A percentile compares a stretch with the other conserved stretches of the same genome.
Evolutionary conservation across 37 sponge, comb jelly and placozoan species (phyloP).

Genomic region (Cliona cf. orientalis): DNA sequence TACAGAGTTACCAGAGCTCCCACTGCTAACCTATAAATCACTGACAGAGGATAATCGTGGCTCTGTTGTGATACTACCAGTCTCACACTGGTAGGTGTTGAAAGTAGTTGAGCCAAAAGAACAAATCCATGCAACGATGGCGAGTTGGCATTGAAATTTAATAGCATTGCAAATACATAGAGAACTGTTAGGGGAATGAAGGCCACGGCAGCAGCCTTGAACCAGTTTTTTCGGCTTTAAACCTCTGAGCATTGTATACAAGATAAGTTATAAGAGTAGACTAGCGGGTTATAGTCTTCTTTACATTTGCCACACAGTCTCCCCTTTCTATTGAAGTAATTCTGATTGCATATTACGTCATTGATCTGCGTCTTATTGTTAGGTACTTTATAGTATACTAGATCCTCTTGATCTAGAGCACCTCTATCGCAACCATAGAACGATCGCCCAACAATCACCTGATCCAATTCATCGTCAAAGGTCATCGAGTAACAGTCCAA

Average conservation of each 20-base stretch:
- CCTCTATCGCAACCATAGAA: too few species aligned
- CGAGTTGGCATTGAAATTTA: not conserved
- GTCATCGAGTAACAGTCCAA: too few species aligned
- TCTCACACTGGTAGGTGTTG: not conserved
- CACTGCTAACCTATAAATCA: not conserved
- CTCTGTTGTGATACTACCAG: too few species aligned
- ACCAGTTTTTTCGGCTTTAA: not conserved
- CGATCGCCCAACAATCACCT: too few species aligned
- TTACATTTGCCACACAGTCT: slow-evolving; percentile 2
- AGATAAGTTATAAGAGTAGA: slow-evolving; percentile 2
- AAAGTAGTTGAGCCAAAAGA: not conserved
- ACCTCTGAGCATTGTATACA: slow-evolving; percentile 6
- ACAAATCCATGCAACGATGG: not conserved
- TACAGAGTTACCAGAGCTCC: not conserved
- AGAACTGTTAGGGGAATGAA: not conserved
- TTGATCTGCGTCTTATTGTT: too few species aligned
- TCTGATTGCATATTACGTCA: too few species aligned
- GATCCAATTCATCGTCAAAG: too few species aligned
- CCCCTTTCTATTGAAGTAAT: not conserved
- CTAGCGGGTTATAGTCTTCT: not conserved
- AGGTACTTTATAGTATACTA: too few species aligned
- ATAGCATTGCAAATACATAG: not conserved
- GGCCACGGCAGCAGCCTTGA: not conserved
- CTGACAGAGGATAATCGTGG: not conserved
- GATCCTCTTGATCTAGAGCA: too few species aligned